Evolutionary conservation across 2,888 invertebrate genomes (phyloP).

Genomic region (Chromoteleia sp.): DNA sequence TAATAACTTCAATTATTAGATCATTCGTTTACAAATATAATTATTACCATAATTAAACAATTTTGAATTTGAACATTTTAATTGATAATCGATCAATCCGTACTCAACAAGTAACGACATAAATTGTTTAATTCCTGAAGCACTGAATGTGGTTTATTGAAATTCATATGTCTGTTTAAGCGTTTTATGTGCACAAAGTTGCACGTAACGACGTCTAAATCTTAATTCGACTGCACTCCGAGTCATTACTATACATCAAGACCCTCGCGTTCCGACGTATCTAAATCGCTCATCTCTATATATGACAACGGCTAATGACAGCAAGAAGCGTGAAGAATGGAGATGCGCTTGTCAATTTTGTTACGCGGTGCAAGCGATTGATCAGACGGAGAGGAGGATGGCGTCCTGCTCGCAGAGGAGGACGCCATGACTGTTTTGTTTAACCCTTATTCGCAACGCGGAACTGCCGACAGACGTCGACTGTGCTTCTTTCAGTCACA

Average conservation of each 20-base stretch:
- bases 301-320: slow-evolving; percentile 43
- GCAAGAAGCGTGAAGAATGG: slow-evolving; percentile 59
- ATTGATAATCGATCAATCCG: no score
- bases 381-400: slow-evolving; percentile 69
- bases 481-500: slow-evolving; percentile 55
- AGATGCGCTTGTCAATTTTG: slow-evolving; percentile 63
- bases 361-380: slow-evolving; percentile 67
- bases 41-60: no score
- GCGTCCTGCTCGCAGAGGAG: slow-evolving; percentile 70
- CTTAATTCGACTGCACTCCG: slow-evolving; percentile 12
- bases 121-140: no score
- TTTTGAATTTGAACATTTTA: no score
- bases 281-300: slow-evolving; percentile 14
- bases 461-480: slow-evolving; percentile 66
- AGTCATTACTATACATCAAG: background rate
- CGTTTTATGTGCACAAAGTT: background rate
- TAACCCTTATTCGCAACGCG: slow-evolving; percentile 74
- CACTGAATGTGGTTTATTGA: background rate
- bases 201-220: slow-evolving; percentile 16
- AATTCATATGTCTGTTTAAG: background rate
- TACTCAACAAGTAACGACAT: no score
- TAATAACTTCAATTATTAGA: no score
- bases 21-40: no score
- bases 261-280: background rate
- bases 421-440: slow-evolving; percentile 72